Base-by-base conservation (phyloP, 2,888 invertebrate genomes). In the Cataglyphis albicans region DNA sequence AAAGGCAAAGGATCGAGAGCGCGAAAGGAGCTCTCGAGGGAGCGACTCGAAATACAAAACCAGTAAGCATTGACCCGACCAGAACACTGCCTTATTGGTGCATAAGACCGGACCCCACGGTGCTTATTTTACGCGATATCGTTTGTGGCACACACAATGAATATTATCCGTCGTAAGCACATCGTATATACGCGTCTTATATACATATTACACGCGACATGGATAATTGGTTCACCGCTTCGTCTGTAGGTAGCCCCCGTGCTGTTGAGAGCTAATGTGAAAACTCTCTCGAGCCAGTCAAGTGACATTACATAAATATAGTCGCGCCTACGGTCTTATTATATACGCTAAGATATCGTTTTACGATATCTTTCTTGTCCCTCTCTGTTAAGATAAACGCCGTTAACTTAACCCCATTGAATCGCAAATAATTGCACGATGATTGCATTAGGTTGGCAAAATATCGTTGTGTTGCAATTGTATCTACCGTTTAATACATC, bases 1-100 rank as follows among this genome's bases (percentile, higher is more conserved):
- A 57, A 25, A 70, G 70, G 35, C 76, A 63, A 38, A 68, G 65
- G 74, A 84, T 80, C 57, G 64, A 67, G 55, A 85, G 88, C 82
- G 73, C 57, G 83, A 83, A 83, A 86, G 85, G 86, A 73, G 83
- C n/a, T 52, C 84, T 82, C 81, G 86, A 84, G 72, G 87, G 88
- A 84, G 68, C 87, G 90, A 90, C 87, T 87, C 89, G 92, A 92
- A 92, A 93, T 84, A 90, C 92, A 91, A 92, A 93, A 93, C 93
- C 93, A 91, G 94, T 93, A 94, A 92, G 93, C 93, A 94, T 93
- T 93, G 93, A 93, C 93, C 93, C 88, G 92, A 89, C 89, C 91
- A 92, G 92, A 92, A 92, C 91, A 91, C 90, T 92, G 88, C 94
- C 94, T 93, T 93, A 93, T 93, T 92, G 89, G 93, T 91, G 85